Conservation (phyloP, 2,888 invertebrate genomes). For the Ptychoptera albimana region DNA sequence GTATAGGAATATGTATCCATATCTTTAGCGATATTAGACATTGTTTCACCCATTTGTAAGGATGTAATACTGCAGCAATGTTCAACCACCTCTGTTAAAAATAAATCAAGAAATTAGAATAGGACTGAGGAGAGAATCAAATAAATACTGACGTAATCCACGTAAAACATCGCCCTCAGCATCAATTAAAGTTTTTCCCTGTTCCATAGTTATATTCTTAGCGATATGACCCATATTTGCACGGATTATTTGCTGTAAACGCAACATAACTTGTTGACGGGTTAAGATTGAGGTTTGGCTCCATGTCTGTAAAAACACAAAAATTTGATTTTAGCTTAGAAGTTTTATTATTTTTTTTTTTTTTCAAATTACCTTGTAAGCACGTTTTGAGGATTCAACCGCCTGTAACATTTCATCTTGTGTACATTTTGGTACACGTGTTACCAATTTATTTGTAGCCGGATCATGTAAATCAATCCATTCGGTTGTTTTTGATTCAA, state of each 20-base stretch:
- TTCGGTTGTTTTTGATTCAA: constrained; percentile 81
- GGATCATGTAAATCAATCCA: constrained; percentile 96
- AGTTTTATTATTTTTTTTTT: neutral
- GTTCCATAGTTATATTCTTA: constrained; percentile 82
- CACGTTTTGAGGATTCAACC: constrained; percentile 68
- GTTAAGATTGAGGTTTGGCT: constrained; percentile 79
- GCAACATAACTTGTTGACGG: constrained; percentile 86
- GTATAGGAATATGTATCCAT: constrained; percentile 94
- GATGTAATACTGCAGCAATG: constrained; percentile 89
- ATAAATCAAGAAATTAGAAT: constrained; percentile 2
- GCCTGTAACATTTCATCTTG: constrained; percentile 78
- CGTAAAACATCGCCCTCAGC: constrained; percentile 97
- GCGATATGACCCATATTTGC: constrained; percentile 81
- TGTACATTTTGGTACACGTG: constrained; percentile 81
- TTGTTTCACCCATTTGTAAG: constrained; percentile 83
- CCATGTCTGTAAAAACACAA: constrained; percentile 52
- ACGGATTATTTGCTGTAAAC: constrained; percentile 68
- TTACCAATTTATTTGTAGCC: constrained; percentile 72
- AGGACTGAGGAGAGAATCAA: neutral
- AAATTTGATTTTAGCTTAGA: neutral
- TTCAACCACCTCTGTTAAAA: constrained; percentile 76
- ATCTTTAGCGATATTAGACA: constrained; percentile 66
- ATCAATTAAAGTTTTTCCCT: constrained; percentile 93
- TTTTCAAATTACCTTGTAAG: constrained; percentile 30
- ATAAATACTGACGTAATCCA: constrained; percentile 74